Conservation (phyloP, 2,113 vertebrate species). For the Osmerus mordax region DNA sequence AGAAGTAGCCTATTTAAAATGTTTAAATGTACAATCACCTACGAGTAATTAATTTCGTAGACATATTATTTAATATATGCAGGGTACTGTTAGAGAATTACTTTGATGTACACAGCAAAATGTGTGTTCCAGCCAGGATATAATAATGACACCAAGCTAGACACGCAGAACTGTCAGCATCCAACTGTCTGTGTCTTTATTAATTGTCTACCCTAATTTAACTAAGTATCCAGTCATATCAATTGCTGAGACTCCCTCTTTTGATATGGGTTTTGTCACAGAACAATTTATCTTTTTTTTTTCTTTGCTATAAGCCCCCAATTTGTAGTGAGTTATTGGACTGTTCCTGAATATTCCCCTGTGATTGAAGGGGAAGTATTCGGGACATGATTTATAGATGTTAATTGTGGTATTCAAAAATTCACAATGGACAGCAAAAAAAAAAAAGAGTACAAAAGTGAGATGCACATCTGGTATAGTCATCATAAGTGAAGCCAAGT, state of each 20-base stretch:
- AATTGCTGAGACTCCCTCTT: constrained; percentile 48
- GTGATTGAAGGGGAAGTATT: constrained; percentile 73
- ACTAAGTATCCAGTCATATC: constrained; percentile 50
- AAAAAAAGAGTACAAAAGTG: constrained; percentile 40
- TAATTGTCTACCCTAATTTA: constrained; percentile 53
- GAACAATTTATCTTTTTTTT: constrained; percentile 61
- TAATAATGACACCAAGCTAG: neutral
- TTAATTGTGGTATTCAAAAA: constrained; percentile 73
- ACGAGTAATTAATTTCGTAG: no score
- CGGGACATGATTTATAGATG: constrained; percentile 74
- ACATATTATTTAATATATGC: no score
- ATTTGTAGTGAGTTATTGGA: constrained; percentile 71
- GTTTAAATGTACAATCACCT: no score
- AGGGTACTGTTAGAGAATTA: no score
- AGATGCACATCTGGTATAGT: constrained; percentile 76
- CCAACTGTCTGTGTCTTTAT: constrained; percentile 46
- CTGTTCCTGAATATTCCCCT: constrained; percentile 69
- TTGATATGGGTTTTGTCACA: constrained; percentile 43
- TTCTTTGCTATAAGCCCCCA: constrained; percentile 63
- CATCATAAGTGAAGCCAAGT: constrained; percentile 68
- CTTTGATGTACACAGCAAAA: no score
- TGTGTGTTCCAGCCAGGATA: constrained; percentile 22
- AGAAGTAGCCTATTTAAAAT: no score
- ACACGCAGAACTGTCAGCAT: constrained; percentile 15
- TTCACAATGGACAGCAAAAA: constrained; percentile 63